Conservation (phyloP, 2,888 invertebrate species). For the Tryphoninae sp. region DNA sequence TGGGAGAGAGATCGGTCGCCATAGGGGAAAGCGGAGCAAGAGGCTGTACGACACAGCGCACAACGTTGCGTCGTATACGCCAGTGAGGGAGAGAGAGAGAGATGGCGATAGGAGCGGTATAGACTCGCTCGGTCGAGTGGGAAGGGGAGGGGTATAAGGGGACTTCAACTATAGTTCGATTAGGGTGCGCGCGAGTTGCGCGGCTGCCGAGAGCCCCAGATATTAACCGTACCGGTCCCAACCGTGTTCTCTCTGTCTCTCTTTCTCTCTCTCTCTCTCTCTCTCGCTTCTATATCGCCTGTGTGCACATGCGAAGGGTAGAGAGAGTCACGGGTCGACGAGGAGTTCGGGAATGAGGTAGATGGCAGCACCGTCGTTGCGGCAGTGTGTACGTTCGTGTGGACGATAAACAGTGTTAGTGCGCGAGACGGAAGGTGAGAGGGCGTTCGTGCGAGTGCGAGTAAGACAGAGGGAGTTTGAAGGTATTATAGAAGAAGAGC, state of each 20-base stretch:
- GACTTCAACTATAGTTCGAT: constrained; percentile 74
- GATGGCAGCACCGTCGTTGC: constrained; percentile 10
- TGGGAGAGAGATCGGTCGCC: constrained; percentile 57
- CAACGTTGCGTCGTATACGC: constrained; percentile 54
- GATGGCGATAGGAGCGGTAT: constrained; percentile 3
- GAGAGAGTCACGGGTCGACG: constrained; percentile 10
- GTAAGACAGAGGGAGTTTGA: constrained; percentile 8
- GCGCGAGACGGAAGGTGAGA: constrained; percentile 27
- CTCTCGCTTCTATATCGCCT: constrained; percentile 50
- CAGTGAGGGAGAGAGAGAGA: constrained; percentile 35
- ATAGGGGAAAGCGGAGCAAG: constrained; percentile 67
- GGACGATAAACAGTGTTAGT: not conserved
- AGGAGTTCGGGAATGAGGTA: constrained; percentile 10
- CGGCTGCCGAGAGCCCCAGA: constrained; percentile 81
- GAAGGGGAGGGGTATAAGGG: constrained; percentile 57
- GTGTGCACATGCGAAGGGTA: not conserved
- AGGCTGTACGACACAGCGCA: constrained; percentile 61
- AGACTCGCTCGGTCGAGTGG: constrained; percentile 10
- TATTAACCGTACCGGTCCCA: constrained; percentile 74
- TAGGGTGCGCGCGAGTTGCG: constrained; percentile 78
- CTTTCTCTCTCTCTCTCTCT: constrained; percentile 59
- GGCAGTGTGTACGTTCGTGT: not conserved
- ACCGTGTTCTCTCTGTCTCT: constrained; percentile 3
- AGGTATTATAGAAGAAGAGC: constrained; percentile 28
- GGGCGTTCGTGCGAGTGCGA: constrained; percentile 26